These are phyloP conservation scores for Spea multiplicata DNA, from an alignment of 2,113 vertebrate species.

Conservation along the genomic window DNA sequence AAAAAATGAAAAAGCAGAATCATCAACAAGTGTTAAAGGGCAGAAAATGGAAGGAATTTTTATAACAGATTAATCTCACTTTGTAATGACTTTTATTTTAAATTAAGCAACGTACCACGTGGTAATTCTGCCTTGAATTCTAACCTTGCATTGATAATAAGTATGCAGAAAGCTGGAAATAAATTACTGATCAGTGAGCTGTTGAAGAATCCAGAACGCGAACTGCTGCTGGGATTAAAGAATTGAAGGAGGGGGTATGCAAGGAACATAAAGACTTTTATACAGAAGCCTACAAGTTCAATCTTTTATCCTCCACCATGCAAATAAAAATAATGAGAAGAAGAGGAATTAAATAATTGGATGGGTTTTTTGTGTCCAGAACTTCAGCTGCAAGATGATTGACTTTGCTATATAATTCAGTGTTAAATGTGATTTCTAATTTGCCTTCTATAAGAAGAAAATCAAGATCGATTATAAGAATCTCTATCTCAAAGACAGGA, in stretches of 20 bases:
- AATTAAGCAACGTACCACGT: constrained; percentile 57
- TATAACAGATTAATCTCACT: constrained; percentile 60
- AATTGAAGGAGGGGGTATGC: constrained; percentile 53
- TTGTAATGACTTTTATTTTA: constrained; percentile 64
- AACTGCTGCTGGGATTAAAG: constrained; percentile 65
- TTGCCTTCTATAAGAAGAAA: not conserved
- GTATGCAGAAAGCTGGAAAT: constrained; percentile 73
- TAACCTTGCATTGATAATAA: constrained; percentile 79
- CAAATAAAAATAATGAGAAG: constrained; percentile 42
- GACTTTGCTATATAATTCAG: constrained; percentile 11
- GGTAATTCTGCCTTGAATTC: constrained; percentile 65
- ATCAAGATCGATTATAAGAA: constrained; percentile 8
- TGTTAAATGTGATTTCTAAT: not conserved
- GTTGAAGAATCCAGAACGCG: constrained; percentile 70
- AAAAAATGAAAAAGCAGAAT: constrained; percentile 33
- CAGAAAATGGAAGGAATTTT: constrained; percentile 44
- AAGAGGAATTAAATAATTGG: constrained; percentile 32
- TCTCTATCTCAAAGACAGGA: too few relatives aligned
- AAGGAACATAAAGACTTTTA: constrained; percentile 49
- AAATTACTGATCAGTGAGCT: constrained; percentile 81
- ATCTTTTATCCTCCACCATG: constrained; percentile 21
- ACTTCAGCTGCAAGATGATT: constrained; percentile 8
- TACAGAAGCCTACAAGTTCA: constrained; percentile 34
- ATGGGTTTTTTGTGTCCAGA: constrained; percentile 9
- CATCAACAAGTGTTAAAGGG: constrained; percentile 49